A percentile compares a stretch with the other conserved stretches of the same genome.
Conservation (phyloP, 37 sponge, comb jelly and placozoan genomes). For the Trichoplax adhaerens region DNA sequence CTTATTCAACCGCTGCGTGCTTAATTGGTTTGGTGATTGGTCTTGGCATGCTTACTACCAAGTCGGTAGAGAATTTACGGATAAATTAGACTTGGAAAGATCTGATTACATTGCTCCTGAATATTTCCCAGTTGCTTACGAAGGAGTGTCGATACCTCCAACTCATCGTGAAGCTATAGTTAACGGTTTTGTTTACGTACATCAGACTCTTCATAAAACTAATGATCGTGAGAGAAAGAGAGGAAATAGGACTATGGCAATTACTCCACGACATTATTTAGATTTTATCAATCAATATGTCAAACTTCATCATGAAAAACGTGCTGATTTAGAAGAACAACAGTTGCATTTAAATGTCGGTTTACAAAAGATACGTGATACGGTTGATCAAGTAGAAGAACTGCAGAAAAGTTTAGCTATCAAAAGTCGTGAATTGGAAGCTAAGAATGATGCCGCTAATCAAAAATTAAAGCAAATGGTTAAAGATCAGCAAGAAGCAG, state of each 20-base stretch:
- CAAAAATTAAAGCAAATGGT: slow-evolving; percentile 94
- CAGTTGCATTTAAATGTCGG: slow-evolving; percentile 96
- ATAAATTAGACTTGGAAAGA: slow-evolving; percentile 69
- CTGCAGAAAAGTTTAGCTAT: slow-evolving; percentile 74
- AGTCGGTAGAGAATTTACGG: slow-evolving; percentile 86
- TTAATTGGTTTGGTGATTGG: slow-evolving; percentile 99
- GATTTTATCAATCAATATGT: slow-evolving; percentile 94
- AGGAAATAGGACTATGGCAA: slow-evolving; percentile 56
- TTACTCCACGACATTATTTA: slow-evolving; percentile 80
- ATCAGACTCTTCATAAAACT: slow-evolving; percentile 80
- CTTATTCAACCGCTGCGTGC: slow-evolving; percentile 94
- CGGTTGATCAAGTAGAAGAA: slow-evolving; percentile 91
- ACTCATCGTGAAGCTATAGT: slow-evolving; percentile 62
- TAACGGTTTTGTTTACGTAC: slow-evolving; percentile 87
- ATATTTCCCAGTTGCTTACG: slow-evolving; percentile 44
- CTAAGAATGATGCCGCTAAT: slow-evolving; percentile 85
- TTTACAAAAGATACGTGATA: slow-evolving; percentile 82
- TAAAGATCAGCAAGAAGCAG: slow-evolving; percentile 75
- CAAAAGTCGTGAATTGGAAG: slow-evolving; percentile 87
- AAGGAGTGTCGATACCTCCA: slow-evolving; percentile 32
- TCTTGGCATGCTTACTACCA: slow-evolving; percentile 83
- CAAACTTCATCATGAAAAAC: slow-evolving; percentile 79
- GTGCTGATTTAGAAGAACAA: slow-evolving; percentile 87
- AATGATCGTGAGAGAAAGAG: slow-evolving; percentile 44
- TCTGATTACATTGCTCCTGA: slow-evolving; percentile 42